These are phyloP conservation scores for Lipotes vexillifer DNA, from an alignment of 2,113 vertebrate species.

Conservation along the genomic window DNA sequence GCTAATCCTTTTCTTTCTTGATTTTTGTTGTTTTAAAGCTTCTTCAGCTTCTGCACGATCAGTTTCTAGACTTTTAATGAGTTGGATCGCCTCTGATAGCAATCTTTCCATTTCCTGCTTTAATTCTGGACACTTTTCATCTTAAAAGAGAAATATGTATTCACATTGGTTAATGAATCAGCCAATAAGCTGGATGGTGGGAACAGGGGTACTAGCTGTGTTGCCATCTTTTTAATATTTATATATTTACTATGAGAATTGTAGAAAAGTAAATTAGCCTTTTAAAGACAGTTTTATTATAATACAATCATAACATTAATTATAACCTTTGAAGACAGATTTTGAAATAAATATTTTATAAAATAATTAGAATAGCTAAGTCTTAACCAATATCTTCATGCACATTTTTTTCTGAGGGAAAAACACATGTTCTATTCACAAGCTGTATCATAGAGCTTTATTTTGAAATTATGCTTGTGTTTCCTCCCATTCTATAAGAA, in stretches of 20 bases:
- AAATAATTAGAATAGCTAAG: neutral
- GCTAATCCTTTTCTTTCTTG: constrained; percentile 74
- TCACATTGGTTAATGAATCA: neutral
- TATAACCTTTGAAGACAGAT: neutral
- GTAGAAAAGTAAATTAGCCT: constrained; percentile 5
- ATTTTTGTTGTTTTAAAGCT: constrained; percentile 81
- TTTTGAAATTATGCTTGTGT: neutral
- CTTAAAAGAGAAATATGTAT: constrained; percentile 66
- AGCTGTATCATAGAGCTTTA: neutral
- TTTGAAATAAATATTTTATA: constrained; percentile 9
- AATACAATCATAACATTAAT: neutral
- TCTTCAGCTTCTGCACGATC: constrained; percentile 85
- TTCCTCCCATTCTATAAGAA: neutral
- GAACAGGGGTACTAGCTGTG: neutral
- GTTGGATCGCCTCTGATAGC: constrained; percentile 82
- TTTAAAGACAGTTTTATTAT: neutral
- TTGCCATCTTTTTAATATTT: neutral
- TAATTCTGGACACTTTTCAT: constrained; percentile 67
- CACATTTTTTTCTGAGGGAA: neutral
- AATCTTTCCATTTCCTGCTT: constrained; percentile 82
- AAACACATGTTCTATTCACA: neutral
- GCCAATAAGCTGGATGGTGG: neutral
- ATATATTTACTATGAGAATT: neutral
- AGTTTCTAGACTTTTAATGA: constrained; percentile 87
- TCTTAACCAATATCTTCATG: neutral